phyloP scores from a whole-genome alignment of 2,113 vertebrate genomes.

The Serinus canaria region DNA sequence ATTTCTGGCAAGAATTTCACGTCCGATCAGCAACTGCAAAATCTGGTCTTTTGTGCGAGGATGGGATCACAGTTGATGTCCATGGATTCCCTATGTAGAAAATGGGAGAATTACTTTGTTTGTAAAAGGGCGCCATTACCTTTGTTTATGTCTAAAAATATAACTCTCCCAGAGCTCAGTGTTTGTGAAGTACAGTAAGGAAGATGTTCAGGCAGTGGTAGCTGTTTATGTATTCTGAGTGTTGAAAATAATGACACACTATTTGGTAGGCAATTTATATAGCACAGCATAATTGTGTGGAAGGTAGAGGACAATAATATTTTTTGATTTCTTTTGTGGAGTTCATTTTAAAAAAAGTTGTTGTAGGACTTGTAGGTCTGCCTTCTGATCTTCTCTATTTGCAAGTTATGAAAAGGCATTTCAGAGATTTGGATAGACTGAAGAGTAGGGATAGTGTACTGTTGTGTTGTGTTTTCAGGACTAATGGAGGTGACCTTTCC shows the following conservation, averaged over 20 bases:
- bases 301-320: neutral
- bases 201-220: neutral
- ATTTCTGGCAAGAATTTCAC: neutral
- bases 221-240: neutral
- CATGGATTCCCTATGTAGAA: neutral
- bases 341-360: neutral
- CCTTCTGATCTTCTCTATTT: neutral
- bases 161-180: neutral
- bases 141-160: neutral
- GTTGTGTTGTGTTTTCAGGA: neutral
- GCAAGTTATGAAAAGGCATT: neutral
- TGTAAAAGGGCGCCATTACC: neutral
- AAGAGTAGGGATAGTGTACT: neutral
- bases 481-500: neutral
- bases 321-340: neutral
- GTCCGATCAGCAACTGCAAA: neutral
- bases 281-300: neutral
- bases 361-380: neutral
- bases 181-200: neutral
- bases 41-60: neutral
- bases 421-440: neutral
- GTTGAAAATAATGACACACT: neutral
- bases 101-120: neutral
- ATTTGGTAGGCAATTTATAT: neutral
- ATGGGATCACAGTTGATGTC: neutral